Evolutionary conservation across 2,888 invertebrate genomes (phyloP), one percentile per base, ranked within the genome.

Genomic region (Terebella lapidaria): DNA sequence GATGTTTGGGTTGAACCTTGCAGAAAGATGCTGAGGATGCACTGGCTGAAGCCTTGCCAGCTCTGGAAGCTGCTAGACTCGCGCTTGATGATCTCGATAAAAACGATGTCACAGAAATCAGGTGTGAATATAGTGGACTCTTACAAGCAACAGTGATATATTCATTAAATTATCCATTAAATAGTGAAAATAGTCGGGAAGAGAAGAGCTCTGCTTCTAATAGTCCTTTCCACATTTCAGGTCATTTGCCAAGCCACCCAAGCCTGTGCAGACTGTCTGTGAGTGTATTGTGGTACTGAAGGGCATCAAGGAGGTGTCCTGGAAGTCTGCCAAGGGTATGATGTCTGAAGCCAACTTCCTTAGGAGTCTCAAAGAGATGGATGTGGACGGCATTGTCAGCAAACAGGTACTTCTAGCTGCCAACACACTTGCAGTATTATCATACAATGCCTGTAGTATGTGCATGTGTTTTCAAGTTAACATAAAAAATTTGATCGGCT

Each of bases 321-420:
- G 94, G 94, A 93, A 93, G 78, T 86, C 89, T 1, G 92, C 93
- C 0, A 93, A 89, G 79, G 90, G 86, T 1, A 90, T 94, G 89
- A 92, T 94, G 93, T 87, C 91, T 0, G 94, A 94, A 75, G 88
- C 91, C 0, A 89, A 86, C 78, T 94, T 94, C 81, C 79, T 94
- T 42, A 84, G 85, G 56, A 85, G 85, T 57, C 83, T 94, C 35
- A 89, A 89, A 81, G 91, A 92, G 78, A 88, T 94, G 88, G 91
- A 94, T 76, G 90, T 80, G 0, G 82, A 83, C 61, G 68, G 69
- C 57, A 81, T 83, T 49, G 74, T 80, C 0, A 63, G 61, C 24
- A 74, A 74, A 63, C 81, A 81, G 67, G 74, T 76, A 2, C 18
- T 25, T 35, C 10, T 35, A 10, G n/a, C n/a, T n/a, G n/a, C n/a